Evolutionary conservation across 2,113 vertebrate species (phyloP), one percentile per base, ranked within the genome.

Genomic region (Spilogale gracilis): DNA sequence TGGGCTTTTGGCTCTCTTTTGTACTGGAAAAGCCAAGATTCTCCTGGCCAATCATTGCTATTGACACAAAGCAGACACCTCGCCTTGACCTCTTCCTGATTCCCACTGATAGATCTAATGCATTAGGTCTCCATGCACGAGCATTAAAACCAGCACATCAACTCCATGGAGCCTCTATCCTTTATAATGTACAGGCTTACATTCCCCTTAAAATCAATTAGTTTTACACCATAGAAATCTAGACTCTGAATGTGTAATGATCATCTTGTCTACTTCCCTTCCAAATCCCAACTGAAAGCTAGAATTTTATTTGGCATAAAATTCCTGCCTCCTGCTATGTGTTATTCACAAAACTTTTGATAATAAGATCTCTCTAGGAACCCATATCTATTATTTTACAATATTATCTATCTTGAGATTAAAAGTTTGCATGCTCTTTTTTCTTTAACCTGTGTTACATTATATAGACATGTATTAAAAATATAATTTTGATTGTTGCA

Each of bases 121-220:
- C 38, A 32, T 61, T 71, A 81, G 6, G 30, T 38, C 2, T 85
- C 60, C 45, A 38, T 20, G 13, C 5, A 38, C 12, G 3, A 92
- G 38, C 45, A 58, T 67, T 89, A 71, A 96, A 91, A 74, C n/a
- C 13, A 86, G 38, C 25, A 52, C 48, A 54, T 73, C 48, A 32
- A 89, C 58, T 82, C 60, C 79, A 86, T 32, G 63, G 25, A 82
- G 94, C 1, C 25, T 67, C 52, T 58, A 17, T 78, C 65, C 38
- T 94, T 89, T 82, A 63, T 32, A 90, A 76, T 78, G 83, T 76
- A 84, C 6, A 12, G 56, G 3, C 27, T 90, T 95, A 63, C 82
- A 32, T 92, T 94, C 7, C 25, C n/a, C 60, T 65, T 58, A 85
- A 91, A 94, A 90, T 91, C 63, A 92, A 67, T 79, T 93, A 88